phyloP scores from a whole-genome alignment of 2,888 invertebrate species.

The Luperina nickerlii region DNA sequence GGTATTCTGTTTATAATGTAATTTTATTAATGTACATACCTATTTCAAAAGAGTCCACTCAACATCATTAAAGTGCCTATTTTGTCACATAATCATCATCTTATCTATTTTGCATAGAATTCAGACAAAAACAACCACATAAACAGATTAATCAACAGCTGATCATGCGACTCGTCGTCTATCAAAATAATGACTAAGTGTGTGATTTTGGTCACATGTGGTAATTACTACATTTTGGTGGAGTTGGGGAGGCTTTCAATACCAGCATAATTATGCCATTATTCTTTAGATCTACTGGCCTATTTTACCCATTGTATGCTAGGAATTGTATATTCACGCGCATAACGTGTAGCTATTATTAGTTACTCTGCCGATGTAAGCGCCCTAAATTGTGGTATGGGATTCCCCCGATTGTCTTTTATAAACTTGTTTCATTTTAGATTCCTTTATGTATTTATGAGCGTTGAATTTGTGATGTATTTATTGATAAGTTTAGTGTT shows the following conservation, averaged over 20 bases:
- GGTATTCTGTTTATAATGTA: too few relatives aligned
- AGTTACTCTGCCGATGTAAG: not conserved
- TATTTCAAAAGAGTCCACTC: not conserved
- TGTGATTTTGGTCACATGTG: not conserved
- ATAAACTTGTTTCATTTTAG: constrained; percentile 3
- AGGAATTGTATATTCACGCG: not conserved
- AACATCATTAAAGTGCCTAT: not conserved
- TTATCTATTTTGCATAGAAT: not conserved
- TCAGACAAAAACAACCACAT: not conserved
- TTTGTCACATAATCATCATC: not conserved
- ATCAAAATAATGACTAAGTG: not conserved
- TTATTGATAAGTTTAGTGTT: not conserved
- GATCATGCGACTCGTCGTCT: not conserved
- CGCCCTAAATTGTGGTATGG: not conserved
- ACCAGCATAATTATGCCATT: not conserved
- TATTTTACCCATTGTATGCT: not conserved
- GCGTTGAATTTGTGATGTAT: not conserved
- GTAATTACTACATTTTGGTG: constrained; percentile 1
- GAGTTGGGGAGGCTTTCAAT: not conserved
- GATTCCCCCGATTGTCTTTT: constrained; percentile 18
- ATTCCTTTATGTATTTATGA: not conserved
- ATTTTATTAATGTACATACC: not conserved
- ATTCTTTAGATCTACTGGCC: not conserved
- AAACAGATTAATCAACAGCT: not conserved
- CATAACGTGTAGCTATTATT: not conserved